phyloP scores from a whole-genome alignment of 2,888 invertebrate species.

The Cistogaster globosa region DNA sequence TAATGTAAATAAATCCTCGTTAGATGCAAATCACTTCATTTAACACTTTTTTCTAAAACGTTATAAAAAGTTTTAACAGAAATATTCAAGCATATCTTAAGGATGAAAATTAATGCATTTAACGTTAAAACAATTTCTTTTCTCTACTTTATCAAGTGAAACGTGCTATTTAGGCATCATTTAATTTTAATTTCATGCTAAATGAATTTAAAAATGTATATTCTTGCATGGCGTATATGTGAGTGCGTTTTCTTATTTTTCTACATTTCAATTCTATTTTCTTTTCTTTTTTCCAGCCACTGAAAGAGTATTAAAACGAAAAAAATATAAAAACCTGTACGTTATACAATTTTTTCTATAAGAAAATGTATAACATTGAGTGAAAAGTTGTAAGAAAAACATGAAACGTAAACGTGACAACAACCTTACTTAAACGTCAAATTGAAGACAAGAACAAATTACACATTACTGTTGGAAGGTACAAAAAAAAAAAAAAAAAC shows the following conservation, averaged over 20 bases:
- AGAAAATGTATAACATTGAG: conserved; percentile 45
- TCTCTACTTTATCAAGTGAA: conserved; percentile 52
- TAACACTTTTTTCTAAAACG: not conserved
- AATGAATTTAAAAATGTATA: conserved; percentile 70
- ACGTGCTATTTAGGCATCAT: conserved; percentile 71
- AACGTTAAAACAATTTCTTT: conserved; percentile 28
- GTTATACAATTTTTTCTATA: conserved; percentile 63
- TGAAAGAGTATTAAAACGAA: not conserved
- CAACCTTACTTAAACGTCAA: conserved; percentile 71
- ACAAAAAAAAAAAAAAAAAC: conserved; percentile 35
- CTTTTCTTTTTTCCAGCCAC: conserved; percentile 20
- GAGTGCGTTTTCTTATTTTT: not conserved
- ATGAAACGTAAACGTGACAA: conserved; percentile 70
- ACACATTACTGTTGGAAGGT: conserved; percentile 56
- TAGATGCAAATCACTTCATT: no score
- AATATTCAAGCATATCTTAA: conserved; percentile 45
- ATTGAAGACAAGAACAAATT: conserved; percentile 71
- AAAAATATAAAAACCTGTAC: conserved; percentile 68
- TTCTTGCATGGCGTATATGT: conserved; percentile 10
- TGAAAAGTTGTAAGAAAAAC: conserved; percentile 64
- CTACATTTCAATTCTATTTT: conserved; percentile 53
- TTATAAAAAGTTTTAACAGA: not conserved
- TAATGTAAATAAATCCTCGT: no score
- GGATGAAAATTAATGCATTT: conserved; percentile 50
- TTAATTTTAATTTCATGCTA: conserved; percentile 72